Base-by-base conservation (phyloP, 1,140 invertebrate species). In the Anagrus nilaparvatae region DNA sequence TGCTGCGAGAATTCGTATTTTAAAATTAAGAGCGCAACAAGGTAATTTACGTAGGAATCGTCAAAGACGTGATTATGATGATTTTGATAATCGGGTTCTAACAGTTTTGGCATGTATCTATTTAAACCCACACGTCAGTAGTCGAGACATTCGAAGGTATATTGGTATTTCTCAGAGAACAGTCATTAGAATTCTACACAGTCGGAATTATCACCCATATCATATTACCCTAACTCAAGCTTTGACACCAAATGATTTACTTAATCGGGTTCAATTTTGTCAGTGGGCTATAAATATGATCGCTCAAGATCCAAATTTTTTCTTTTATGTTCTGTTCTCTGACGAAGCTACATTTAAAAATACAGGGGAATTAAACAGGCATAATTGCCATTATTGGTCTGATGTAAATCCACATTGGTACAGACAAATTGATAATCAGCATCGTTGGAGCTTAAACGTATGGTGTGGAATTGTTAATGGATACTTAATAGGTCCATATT, bases 371-470 rank as follows among this genome's bases (percentile, higher is more conserved):
- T n/a, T n/a, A n/a, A n/a, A n/a, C n/a, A n/a, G n/a, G 14, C 20
- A 14, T 21, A 35, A 23, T 21, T 12, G 18, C 19, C 33, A 21
- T 37, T 46, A 46, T 39, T 47, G 33, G 30, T 34, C 35, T 24
- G 10, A 10, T 25, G 41, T 24, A 43, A 47, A 50, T 43, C 43
- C 40, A 8, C 39, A 49, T 29, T 49, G 43, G 43, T 32, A 21
- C 14, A 28, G 40, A 12, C 10, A 46, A 25, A n/a, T 46, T 14
- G 18, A 35, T 12, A 33, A 39, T 17, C 41, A 49, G 25, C 44
- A 49, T 25, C 37, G 35, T 27, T 33, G 38, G 23, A 34, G 43
- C 13, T 16, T 44, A 10, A 14, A 31, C 23, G 43, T 40, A 32
- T 49, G 40, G 31, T 14, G 30, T 18, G 44, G 35, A 23, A 43